phyloP scores from a whole-genome alignment of 2,888 invertebrate genomes.

The Nineta flava region DNA sequence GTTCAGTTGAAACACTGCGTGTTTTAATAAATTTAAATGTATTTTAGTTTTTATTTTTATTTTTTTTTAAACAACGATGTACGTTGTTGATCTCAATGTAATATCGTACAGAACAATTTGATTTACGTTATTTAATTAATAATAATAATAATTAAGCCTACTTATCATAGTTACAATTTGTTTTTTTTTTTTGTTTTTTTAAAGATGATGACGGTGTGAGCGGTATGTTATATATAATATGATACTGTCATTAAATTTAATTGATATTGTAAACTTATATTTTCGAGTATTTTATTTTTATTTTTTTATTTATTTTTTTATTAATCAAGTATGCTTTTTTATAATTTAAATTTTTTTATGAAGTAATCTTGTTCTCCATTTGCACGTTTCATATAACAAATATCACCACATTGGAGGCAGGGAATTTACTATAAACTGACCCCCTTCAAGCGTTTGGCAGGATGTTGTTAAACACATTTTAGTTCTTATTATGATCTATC shows the following conservation, averaged over 20 bases:
- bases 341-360: conserved; percentile 5
- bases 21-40: no score
- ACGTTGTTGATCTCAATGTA: conserved; percentile 4
- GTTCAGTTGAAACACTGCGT: no score
- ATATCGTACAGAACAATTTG: conserved; percentile 8
- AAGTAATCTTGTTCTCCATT: conserved; percentile 1
- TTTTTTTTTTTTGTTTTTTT: no score
- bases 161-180: conserved; percentile 1
- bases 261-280: conserved; percentile 1
- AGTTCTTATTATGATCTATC: no score
- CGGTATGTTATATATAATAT: conserved; percentile 2
- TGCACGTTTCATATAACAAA: conserved; percentile 6
- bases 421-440: conserved; percentile 5
- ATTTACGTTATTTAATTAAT: conserved; percentile 1
- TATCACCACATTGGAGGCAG: conserved; percentile 8
- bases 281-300: conserved; percentile 3
- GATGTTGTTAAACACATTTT: conserved; percentile 1
- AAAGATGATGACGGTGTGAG: conserved; percentile 6
- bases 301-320: conserved; percentile 1
- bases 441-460: conserved; percentile 8
- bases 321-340: conserved; percentile 2
- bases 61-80: conserved; percentile 5
- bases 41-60: not conserved
- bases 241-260: conserved; percentile 1
- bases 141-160: conserved; percentile 5